These are phyloP conservation scores for Zaprionus davidi DNA, from an alignment of 1,140 invertebrate genomes.

Conservation along the genomic window DNA sequence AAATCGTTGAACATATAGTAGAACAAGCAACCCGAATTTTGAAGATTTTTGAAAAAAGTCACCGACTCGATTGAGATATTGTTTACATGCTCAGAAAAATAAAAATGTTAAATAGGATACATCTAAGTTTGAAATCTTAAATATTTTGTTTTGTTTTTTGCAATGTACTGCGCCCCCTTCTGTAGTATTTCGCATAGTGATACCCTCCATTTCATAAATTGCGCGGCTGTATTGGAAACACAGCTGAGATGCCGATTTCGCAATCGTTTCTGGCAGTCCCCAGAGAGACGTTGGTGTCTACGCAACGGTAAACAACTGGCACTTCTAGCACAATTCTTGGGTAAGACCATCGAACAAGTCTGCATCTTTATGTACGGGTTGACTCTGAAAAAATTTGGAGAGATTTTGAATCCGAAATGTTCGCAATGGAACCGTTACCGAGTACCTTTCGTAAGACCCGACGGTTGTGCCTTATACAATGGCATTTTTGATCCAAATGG, in stretches of 20 bases:
- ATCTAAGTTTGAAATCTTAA: not conserved
- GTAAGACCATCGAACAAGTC: not conserved
- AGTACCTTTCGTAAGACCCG: not conserved
- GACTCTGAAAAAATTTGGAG: not conserved
- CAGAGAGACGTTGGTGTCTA: not conserved
- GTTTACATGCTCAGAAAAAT: not conserved
- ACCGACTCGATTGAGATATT: not conserved
- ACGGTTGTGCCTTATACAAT: not conserved
- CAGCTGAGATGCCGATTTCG: not conserved
- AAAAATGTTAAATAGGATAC: not conserved
- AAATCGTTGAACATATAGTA: no score
- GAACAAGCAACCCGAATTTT: no score
- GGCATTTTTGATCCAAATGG: not conserved
- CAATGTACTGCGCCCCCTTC: not conserved
- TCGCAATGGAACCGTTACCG: not conserved
- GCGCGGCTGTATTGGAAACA: not conserved
- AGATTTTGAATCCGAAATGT: slow-evolving; percentile 1
- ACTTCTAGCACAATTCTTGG: not conserved
- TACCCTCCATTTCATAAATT: not conserved
- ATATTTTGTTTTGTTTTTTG: not conserved
- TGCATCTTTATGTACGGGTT: not conserved
- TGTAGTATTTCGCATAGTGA: not conserved
- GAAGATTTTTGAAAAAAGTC: not conserved
- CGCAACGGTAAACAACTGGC: not conserved
- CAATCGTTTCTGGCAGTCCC: not conserved